Evolutionary conservation across 2,113 vertebrate genomes (phyloP), one percentile per base, ranked within the genome.

Genomic region (Cercopithecus mona): DNA sequence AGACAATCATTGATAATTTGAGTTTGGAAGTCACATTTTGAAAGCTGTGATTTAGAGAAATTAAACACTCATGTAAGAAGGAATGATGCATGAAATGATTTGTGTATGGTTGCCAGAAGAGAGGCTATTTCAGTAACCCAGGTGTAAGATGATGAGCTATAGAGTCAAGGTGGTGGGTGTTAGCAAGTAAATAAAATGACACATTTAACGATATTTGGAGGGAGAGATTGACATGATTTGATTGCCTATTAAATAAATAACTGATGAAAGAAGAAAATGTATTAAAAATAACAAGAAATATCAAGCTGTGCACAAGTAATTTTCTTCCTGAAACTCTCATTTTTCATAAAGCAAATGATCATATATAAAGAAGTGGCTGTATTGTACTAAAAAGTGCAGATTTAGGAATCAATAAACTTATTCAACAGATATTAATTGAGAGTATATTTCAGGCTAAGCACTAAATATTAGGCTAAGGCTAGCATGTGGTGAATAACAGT

Each of bases 71-170:
- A 95, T 96, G 97, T 97, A 78, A 72, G 84, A 90, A 95, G 90
- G 84, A 94, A 95, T 96, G 93, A 88, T 95, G 85, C 73, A 94
- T 84, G 97, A 97, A 96, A 96, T 92, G 88, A 95, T 96, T 95
- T 96, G 96, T 95, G 88, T 94, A 79, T 8, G 12, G 57, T 94
- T 98, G 84, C 88, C 84, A 96, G 81, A 97, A 84, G 75, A 90
- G 35, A 96, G 80, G 59, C 96, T 98, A 98, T 98, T 98, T 98
- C 96, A 30, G 96, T 97, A 94, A 81, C 85, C 95, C 97, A 98
- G 97, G 97, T 98, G 96, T 98, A 94, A 96, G 93, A 90, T 94
- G 96, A 98, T 94, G 84, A 94, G 80, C 64, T 50, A n/a, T 35
- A 94, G 90, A 86, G 57, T 6, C 7, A 72, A 97, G 92, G 94